These are phyloP conservation scores for Schizopygopsis pylzovi DNA, from an alignment of 2,797 vertebrate species.

Conservation along the genomic window DNA sequence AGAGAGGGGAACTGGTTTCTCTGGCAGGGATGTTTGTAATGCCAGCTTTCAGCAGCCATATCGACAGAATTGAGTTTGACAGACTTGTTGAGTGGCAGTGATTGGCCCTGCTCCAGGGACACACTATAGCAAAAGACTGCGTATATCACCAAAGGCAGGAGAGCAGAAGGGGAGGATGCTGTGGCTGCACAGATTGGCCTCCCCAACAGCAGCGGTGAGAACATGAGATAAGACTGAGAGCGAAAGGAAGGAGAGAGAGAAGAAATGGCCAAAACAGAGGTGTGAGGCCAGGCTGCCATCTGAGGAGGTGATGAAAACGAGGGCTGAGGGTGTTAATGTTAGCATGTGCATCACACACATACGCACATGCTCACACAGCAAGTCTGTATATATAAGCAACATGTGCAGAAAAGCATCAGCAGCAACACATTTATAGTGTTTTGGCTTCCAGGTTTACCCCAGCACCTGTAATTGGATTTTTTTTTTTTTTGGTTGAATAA, in stretches of 20 bases:
- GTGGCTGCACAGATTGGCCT: constrained; percentile 59
- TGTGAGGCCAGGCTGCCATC: constrained; percentile 64
- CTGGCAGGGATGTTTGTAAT: constrained; percentile 67
- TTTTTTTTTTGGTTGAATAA: neutral
- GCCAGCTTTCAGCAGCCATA: constrained; percentile 79
- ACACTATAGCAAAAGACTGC: constrained; percentile 62
- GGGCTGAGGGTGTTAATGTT: constrained; percentile 69
- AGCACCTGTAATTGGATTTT: neutral
- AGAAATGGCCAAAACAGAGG: constrained; percentile 61
- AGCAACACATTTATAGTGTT: constrained; percentile 14
- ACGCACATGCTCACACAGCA: constrained; percentile 53
- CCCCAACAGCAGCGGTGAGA: constrained; percentile 61
- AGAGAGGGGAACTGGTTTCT: constrained; percentile 50
- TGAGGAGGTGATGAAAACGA: constrained; percentile 68
- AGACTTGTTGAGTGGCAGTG: constrained; percentile 73
- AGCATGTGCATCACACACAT: constrained; percentile 61
- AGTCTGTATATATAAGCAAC: constrained; percentile 39
- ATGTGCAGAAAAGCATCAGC: constrained; percentile 29
- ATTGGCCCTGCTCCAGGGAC: constrained; percentile 65
- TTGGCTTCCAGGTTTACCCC: constrained; percentile 20
- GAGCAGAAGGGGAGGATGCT: constrained; percentile 68
- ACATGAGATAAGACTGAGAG: constrained; percentile 57
- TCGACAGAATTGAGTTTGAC: constrained; percentile 78
- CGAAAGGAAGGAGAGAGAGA: constrained; percentile 47
- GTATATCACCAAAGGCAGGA: constrained; percentile 64